Base-by-base conservation (phyloP, 2,888 invertebrate species). In the Oxystoma pomonae region DNA sequence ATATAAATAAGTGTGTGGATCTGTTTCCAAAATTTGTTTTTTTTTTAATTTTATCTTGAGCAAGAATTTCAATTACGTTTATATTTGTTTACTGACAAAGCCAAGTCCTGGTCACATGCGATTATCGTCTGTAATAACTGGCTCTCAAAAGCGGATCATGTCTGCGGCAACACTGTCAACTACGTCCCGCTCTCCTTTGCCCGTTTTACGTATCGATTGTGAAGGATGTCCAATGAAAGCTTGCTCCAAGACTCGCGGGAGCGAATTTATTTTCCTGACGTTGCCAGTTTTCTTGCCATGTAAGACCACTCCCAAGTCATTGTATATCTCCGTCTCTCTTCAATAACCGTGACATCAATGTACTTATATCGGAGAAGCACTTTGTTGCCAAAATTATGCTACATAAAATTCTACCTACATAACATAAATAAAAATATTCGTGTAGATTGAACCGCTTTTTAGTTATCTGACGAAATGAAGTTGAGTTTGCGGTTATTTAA, bases 151-250 rank as follows among this genome's bases (percentile, higher is more conserved):
- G 81, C 80, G 78, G 81, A 80, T 81, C 80, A 78, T 79, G 82
- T 81, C 82, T 81, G 82, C 83, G 85, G 73, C 81, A 84, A 81
- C 78, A 81, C 72, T 75, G 79, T 74, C 80, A 79, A 82, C 78
- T 79, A 77, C 81, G 81, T 81, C 82, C 82, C 79, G 77, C 82
- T 81, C 83, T 83, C 83, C 83, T 72, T 76, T 81, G 79, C 82
- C 82, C 84, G 75, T 74, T 75, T 84, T 83, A 82, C 80, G 83
- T 85, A 87, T 86, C 86, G 87, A 86, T 86, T 84, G 82, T 77
- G 35, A 74, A 80, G 79, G 80, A 80, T 81, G 81, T 81, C 87
- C 86, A 86, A 87, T 86, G 80, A 82, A 35, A 82, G 83, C 84
- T 76, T 66, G 70, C 69, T 67, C 74, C 71, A 69, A 69, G 69